phyloP scores from a whole-genome alignment of 2,113 vertebrate species.

The Mola mola region DNA sequence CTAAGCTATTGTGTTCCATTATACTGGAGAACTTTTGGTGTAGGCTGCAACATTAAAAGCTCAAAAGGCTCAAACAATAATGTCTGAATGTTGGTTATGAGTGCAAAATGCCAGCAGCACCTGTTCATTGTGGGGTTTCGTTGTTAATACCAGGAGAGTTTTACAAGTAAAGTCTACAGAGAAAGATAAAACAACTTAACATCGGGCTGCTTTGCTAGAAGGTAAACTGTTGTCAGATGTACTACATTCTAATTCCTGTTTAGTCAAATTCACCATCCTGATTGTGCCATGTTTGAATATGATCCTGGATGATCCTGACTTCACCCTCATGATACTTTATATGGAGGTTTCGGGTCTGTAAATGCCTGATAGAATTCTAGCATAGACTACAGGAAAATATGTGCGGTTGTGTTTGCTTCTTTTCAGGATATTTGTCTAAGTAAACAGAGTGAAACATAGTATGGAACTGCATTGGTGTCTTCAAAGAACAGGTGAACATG shows the following conservation, averaged over 20 bases:
- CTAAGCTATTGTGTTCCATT: too few species aligned
- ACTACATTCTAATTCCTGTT: neutral
- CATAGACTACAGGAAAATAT: neutral
- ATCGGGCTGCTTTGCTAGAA: neutral
- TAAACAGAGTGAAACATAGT: neutral
- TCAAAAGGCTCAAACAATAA: slow-evolving; percentile 2
- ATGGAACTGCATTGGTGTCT: neutral
- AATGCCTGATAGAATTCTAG: neutral
- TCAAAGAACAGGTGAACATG: slow-evolving; percentile 4
- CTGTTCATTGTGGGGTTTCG: too few species aligned
- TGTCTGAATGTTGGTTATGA: neutral
- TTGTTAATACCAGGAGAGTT: too few species aligned
- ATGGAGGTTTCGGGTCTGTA: slow-evolving; percentile 17
- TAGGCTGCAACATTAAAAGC: slow-evolving; percentile 5
- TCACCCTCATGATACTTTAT: neutral
- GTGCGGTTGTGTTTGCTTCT: neutral
- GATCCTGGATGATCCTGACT: neutral
- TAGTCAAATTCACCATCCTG: slow-evolving; percentile 57
- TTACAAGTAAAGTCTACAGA: neutral
- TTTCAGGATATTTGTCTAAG: slow-evolving; percentile 6
- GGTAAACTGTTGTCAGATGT: neutral
- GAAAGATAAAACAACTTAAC: neutral
- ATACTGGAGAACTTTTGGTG: too few species aligned
- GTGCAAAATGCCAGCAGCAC: neutral
- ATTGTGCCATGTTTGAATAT: slow-evolving; percentile 68